A percentile compares a stretch with the other conserved stretches of the same genome.
phyloP scores from a whole-genome alignment of 2,113 vertebrate species.

The Fregata magnificens region DNA sequence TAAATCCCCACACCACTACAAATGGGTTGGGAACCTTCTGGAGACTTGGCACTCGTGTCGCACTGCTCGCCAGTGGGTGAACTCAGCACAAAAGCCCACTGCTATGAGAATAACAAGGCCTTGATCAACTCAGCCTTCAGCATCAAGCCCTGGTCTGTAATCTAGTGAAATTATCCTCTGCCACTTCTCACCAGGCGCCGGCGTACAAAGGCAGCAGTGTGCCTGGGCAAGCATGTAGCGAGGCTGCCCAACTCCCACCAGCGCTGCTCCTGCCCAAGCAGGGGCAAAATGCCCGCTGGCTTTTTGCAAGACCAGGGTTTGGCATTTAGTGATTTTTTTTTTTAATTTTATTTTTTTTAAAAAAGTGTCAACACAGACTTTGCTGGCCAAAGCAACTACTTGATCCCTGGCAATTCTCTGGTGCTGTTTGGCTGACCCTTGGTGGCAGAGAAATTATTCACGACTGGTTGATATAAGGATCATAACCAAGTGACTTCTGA shows the following conservation, averaged over 20 bases:
- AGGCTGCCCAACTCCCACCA: neutral
- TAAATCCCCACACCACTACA: neutral
- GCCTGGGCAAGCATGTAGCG: accelerated
- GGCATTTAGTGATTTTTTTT: neutral
- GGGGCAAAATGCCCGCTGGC: neutral
- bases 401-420: neutral
- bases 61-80: neutral
- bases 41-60: neutral
- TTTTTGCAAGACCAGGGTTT: neutral
- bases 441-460: neutral
- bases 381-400: neutral
- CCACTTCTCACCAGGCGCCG: accelerated
- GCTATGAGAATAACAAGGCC: neutral
- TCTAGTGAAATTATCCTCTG: neutral
- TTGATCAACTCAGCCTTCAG: neutral
- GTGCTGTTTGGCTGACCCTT: neutral
- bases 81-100: neutral
- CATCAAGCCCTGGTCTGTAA: neutral
- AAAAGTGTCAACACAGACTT: neutral
- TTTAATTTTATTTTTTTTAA: neutral
- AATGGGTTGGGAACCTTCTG: neutral
- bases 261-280: neutral
- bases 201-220: neutral
- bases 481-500: neutral
- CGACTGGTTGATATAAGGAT: neutral